Evolutionary conservation across 1,140 invertebrate species (phyloP).

Genomic region (Drosophila baimaii): DNA sequence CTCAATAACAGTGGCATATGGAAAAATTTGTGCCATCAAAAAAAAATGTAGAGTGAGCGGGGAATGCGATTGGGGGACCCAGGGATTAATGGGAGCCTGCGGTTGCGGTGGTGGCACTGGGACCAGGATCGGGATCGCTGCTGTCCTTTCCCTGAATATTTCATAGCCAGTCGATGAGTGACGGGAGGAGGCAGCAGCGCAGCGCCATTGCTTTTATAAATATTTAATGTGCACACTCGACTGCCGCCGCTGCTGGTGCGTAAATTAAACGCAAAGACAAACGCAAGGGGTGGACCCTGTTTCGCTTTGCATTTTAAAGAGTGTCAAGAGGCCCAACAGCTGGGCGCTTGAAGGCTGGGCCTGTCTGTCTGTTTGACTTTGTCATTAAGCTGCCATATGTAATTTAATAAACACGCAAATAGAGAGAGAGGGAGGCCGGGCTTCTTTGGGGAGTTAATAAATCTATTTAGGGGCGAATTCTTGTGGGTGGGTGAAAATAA

Average conservation of each 20-base stretch:
- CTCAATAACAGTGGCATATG: constrained; percentile 78
- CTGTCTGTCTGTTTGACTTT: constrained; percentile 25
- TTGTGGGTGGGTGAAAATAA: neutral
- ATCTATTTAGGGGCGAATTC: constrained; percentile 29
- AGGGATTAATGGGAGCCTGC: constrained; percentile 55
- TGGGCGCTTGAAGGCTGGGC: constrained; percentile 8
- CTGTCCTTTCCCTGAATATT: constrained; percentile 48
- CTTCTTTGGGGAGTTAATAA: constrained; percentile 3
- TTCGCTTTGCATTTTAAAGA: constrained; percentile 43
- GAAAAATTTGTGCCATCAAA: constrained; percentile 63
- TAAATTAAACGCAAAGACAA: constrained; percentile 28
- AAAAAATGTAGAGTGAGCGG: neutral
- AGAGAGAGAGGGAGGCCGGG: too few species aligned
- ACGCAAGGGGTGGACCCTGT: constrained; percentile 39
- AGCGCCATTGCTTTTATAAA: constrained; percentile 62
- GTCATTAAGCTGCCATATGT: constrained; percentile 39
- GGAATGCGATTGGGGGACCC: constrained; percentile 18
- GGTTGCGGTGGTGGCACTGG: constrained; percentile 43
- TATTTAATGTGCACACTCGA: constrained; percentile 61
- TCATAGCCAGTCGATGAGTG: constrained; percentile 32
- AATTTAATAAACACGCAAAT: constrained; percentile 20
- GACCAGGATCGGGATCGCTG: constrained; percentile 31
- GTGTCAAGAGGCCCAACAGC: constrained; percentile 30
- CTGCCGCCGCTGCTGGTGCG: constrained; percentile 40
- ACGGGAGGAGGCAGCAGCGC: constrained; percentile 19